Percentiles rank a stretch among this genome's conserved stretches.
Conservation (phyloP, 92 coral and sea anemone genomes). For the Zoanthus gigantus region DNA sequence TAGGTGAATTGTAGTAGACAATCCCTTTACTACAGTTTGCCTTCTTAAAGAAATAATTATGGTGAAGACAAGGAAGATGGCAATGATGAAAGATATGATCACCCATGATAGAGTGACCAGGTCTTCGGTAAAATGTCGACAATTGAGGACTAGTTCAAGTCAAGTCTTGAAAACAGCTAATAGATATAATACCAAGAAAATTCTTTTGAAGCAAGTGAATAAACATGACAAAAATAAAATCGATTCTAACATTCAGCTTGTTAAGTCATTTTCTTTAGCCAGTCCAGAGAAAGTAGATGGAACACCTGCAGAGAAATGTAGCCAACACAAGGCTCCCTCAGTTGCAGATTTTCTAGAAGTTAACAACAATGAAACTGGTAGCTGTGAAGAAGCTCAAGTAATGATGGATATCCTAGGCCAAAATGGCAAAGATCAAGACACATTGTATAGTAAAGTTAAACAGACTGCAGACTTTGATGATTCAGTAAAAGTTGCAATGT, state of each 20-base stretch:
- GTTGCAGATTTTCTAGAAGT: neutral
- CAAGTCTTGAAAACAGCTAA: neutral
- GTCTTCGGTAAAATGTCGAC: neutral
- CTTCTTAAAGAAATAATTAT: neutral
- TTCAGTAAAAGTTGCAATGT: neutral
- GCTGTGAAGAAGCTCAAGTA: neutral
- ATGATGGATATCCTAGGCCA: neutral
- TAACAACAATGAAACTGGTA: neutral
- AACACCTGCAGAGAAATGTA: neutral
- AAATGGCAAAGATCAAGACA: neutral
- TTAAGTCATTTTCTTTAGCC: neutral
- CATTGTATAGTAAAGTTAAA: neutral
- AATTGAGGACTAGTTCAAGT: neutral
- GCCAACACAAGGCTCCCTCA: neutral
- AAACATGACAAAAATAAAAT: neutral
- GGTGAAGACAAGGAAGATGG: slow-evolving; percentile 46
- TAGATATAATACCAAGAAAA: neutral
- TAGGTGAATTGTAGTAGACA: no score
- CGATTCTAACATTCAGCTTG: no score
- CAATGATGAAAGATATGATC: neutral
- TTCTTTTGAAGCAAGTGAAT: neutral
- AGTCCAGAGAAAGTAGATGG: neutral
- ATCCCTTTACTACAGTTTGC: no score
- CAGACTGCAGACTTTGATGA: neutral
- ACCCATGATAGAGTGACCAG: slow-evolving; percentile 21